Conservation (phyloP, 2,113 vertebrate genomes). For the Bos javanicus region DNA sequence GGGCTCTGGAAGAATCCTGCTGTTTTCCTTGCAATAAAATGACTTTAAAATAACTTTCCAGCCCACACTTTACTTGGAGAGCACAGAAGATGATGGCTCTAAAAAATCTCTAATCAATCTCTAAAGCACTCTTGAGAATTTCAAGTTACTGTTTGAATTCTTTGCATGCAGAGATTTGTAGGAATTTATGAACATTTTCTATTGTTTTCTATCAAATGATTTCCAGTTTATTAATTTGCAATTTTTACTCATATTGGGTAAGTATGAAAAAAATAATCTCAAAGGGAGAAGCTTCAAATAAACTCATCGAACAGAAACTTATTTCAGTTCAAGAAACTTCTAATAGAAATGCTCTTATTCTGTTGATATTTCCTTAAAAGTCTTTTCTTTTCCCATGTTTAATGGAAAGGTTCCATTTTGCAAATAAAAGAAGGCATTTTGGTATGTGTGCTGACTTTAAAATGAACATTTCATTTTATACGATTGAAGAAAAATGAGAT, state of each 20-base stretch:
- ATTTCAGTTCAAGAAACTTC: neutral
- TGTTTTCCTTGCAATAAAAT: slow-evolving; percentile 69
- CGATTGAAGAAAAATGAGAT: slow-evolving; percentile 21
- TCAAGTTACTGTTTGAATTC: slow-evolving; percentile 27
- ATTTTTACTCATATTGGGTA: neutral
- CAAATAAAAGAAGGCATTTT: slow-evolving; percentile 48
- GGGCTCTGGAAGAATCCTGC: slow-evolving; percentile 66
- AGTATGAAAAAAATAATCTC: neutral
- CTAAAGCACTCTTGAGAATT: slow-evolving; percentile 30
- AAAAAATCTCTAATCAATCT: slow-evolving; percentile 52
- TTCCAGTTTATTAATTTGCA: slow-evolving; percentile 28
- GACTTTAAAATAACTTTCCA: slow-evolving; percentile 76
- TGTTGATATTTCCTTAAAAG: neutral
- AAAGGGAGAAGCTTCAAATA: slow-evolving; percentile 3
- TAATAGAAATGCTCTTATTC: neutral
- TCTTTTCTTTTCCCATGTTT: neutral
- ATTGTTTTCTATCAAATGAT: slow-evolving; percentile 52
- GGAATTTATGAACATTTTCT: neutral
- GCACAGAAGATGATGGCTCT: slow-evolving; percentile 19
- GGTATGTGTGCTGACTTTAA: slow-evolving; percentile 20
- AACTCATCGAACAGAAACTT: neutral
- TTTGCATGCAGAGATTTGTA: neutral
- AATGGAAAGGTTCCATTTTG: slow-evolving; percentile 7
- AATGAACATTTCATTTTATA: slow-evolving; percentile 35
- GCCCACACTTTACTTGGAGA: slow-evolving; percentile 49